These are phyloP conservation scores for Campoletis raptor DNA, from an alignment of 2,888 invertebrate genomes.

Conservation along the genomic window DNA sequence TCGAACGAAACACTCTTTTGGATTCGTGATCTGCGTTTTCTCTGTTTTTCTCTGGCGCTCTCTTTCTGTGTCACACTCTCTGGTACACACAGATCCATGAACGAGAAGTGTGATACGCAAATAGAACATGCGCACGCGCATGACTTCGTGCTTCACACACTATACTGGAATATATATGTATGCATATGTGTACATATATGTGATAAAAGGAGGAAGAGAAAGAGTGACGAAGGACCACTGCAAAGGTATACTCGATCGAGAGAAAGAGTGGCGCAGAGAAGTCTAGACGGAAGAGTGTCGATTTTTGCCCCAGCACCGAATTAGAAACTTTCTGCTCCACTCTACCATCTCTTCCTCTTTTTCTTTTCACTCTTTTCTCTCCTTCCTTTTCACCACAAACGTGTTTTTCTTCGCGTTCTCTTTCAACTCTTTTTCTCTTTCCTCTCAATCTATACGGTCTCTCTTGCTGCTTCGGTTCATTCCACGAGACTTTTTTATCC, in stretches of 20 bases:
- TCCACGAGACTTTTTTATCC: constrained; percentile 58
- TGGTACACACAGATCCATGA: constrained; percentile 73
- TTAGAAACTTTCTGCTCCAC: constrained; percentile 73
- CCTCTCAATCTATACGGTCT: constrained; percentile 75
- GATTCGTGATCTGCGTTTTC: background rate
- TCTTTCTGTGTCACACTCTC: constrained; percentile 28
- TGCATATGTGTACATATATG: constrained; percentile 36
- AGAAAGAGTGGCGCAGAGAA: constrained; percentile 66
- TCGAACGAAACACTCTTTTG: constrained; percentile 74
- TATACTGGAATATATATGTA: constrained; percentile 32
- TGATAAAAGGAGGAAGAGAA: constrained; percentile 38
- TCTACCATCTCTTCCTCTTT: constrained; percentile 60
- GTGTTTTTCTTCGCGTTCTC: constrained; percentile 50
- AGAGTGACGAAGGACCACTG: constrained; percentile 7
- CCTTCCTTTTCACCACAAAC: constrained; percentile 38
- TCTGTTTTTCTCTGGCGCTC: background rate
- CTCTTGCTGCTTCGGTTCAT: constrained; percentile 84
- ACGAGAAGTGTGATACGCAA: constrained; percentile 83
- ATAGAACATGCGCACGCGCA: constrained; percentile 79
- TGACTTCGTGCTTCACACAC: constrained; percentile 35
- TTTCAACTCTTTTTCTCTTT: constrained; percentile 50
- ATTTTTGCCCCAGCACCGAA: constrained; percentile 81
- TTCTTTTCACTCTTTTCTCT: constrained; percentile 47
- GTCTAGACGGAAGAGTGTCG: constrained; percentile 78
- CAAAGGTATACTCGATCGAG: constrained; percentile 64